phyloP scores from a whole-genome alignment of 2,113 vertebrate genomes.

The Varanus komodoensis region DNA sequence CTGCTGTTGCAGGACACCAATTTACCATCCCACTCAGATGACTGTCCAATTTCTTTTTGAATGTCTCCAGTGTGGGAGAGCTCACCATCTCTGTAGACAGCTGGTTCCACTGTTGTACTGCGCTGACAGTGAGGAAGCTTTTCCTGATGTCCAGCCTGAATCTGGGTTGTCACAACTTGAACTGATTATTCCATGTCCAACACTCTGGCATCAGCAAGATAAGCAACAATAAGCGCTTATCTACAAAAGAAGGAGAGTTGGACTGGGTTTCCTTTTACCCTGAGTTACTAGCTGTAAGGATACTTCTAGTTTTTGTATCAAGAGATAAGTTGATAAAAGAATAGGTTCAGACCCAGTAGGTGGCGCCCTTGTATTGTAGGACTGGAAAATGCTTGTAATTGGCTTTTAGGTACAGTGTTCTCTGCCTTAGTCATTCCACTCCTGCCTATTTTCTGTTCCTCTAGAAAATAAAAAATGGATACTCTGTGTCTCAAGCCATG shows the following conservation, averaged over 20 bases:
- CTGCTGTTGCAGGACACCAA: too few species aligned
- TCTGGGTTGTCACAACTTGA: too few species aligned
- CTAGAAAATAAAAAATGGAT: background rate
- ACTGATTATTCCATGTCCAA: too few species aligned
- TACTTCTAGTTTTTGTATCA: background rate
- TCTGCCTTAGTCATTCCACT: background rate
- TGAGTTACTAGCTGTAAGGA: background rate
- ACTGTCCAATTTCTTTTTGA: too few species aligned
- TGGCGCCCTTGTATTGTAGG: conserved; percentile 53
- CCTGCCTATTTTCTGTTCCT: background rate
- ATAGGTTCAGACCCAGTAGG: conserved; percentile 51
- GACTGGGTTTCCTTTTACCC: background rate
- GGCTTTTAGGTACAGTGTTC: background rate
- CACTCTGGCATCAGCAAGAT: too few species aligned
- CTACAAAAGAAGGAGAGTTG: background rate
- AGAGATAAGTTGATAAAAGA: background rate
- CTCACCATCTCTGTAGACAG: too few species aligned
- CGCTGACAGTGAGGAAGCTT: too few species aligned
- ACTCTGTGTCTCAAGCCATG: background rate
- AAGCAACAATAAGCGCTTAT: background rate
- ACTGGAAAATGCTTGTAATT: background rate
- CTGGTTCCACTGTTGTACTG: too few species aligned
- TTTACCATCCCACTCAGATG: too few species aligned
- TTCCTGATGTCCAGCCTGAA: too few species aligned
- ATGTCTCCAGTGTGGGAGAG: too few species aligned